Percentiles rank a stretch among this genome's conserved stretches.
Conservation (phyloP, 37 sponge, comb jelly and placozoan genomes). For the Bolinopsis microptera region DNA sequence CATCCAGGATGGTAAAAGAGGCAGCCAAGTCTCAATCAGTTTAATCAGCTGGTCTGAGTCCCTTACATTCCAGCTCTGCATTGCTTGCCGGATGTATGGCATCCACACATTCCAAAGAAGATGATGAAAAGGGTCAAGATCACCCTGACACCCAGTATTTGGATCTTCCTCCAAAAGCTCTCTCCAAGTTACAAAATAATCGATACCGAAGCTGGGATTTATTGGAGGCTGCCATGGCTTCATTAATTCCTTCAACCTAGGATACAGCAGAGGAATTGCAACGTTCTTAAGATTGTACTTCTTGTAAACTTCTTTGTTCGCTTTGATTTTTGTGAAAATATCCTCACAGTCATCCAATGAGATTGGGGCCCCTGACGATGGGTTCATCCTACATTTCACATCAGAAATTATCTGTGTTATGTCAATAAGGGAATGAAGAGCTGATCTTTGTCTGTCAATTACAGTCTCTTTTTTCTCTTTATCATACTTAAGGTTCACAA, state of each 20-base stretch:
- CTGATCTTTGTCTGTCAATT: conserved; percentile 11
- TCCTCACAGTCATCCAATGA: conserved; percentile 81
- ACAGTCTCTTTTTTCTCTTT: conserved; percentile 66
- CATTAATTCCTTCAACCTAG: conserved; percentile 67
- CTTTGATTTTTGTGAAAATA: conserved; percentile 70
- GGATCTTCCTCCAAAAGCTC: conserved; percentile 63
- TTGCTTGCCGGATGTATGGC: conserved; percentile 74
- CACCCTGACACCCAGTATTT: not conserved
- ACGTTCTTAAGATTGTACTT: conserved; percentile 75
- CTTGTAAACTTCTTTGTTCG: conserved; percentile 66
- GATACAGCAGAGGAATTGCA: conserved; percentile 80
- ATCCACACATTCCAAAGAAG: conserved; percentile 94
- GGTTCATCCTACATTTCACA: not conserved
- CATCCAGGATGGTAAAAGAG: conserved; percentile 80
- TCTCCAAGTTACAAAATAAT: conserved; percentile 68
- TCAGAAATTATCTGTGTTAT: not conserved
- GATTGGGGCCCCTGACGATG: conserved; percentile 48
- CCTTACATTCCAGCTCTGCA: conserved; percentile 69
- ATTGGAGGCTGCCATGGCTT: conserved; percentile 61
- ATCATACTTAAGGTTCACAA: conserved; percentile 83
- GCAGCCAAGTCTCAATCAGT: conserved; percentile 82
- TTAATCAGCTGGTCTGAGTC: conserved; percentile 72
- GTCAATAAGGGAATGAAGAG: not conserved
- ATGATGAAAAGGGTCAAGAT: conserved; percentile 73
- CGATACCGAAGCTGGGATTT: not conserved